Evolutionary conservation across 2,797 vertebrate species (phyloP).

Genomic region (Takifugu ocellatus): DNA sequence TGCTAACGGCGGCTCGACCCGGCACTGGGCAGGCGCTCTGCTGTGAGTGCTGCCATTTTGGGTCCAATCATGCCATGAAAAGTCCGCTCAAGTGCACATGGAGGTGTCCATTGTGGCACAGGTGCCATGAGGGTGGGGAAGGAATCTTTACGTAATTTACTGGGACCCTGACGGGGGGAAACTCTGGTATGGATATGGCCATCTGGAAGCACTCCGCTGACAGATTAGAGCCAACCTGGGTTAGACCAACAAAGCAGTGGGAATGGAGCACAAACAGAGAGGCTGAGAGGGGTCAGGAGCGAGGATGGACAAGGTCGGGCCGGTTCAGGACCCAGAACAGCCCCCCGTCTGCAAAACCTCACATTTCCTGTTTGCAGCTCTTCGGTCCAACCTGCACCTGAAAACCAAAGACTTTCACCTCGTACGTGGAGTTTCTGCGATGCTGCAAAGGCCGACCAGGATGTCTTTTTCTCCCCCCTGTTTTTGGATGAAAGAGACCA

Average conservation of each 20-base stretch:
- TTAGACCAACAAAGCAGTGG: constrained; percentile 54
- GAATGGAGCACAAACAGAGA: constrained; percentile 42
- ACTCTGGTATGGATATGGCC: not conserved
- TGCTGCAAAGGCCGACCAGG: constrained; percentile 3
- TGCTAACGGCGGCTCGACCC: too few relatives aligned
- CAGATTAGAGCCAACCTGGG: constrained; percentile 24
- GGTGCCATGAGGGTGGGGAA: too few relatives aligned
- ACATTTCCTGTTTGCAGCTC: constrained; percentile 9
- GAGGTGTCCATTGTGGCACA: too few relatives aligned
- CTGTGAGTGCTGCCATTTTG: too few relatives aligned
- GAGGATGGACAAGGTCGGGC: constrained; percentile 16
- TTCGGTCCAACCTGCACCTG: not conserved
- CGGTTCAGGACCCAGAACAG: constrained; percentile 21
- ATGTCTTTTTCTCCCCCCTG: not conserved
- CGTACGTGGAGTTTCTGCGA: constrained; percentile 4
- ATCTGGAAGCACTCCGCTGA: constrained; percentile 30
- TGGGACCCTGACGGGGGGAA: constrained; percentile 1
- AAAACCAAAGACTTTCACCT: not conserved
- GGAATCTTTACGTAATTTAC: too few relatives aligned
- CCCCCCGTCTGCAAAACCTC: not conserved
- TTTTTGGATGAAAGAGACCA: constrained; percentile 1
- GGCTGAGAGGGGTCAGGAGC: constrained; percentile 36
- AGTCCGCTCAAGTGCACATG: too few relatives aligned
- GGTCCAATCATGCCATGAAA: too few relatives aligned
- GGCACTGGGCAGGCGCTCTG: too few relatives aligned